A percentile compares a stretch with the other conserved stretches of the same genome.
Evolutionary conservation across 2,888 invertebrate genomes (phyloP).

Genomic region (Macrophya alboannulata): DNA sequence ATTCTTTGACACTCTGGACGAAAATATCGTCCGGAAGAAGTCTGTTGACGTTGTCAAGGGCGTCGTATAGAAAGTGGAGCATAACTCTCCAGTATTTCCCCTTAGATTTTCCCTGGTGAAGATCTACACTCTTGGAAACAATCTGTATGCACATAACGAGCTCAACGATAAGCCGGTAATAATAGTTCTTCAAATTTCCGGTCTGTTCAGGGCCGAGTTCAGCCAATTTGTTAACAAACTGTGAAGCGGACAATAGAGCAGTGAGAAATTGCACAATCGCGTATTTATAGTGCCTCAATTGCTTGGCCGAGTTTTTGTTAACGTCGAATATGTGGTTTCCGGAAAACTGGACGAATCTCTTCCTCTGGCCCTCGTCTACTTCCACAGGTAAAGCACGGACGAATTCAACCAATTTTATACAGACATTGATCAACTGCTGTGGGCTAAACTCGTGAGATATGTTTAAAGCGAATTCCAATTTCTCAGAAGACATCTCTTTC

Average conservation of each 20-base stretch:
- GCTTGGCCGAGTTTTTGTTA: slow-evolving; percentile 86
- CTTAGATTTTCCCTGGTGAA: slow-evolving; percentile 82
- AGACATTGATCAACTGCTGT: slow-evolving; percentile 84
- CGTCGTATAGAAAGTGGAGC: slow-evolving; percentile 89
- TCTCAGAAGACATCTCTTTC: slow-evolving; percentile 71
- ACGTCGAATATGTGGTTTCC: slow-evolving; percentile 84
- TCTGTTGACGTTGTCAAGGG: slow-evolving; percentile 89
- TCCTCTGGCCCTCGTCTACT: slow-evolving; percentile 81
- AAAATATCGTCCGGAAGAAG: slow-evolving; percentile 91
- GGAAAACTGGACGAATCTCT: slow-evolving; percentile 31
- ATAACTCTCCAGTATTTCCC: slow-evolving; percentile 92
- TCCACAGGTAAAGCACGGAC: slow-evolving; percentile 86
- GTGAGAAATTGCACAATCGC: slow-evolving; percentile 89
- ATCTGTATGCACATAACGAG: slow-evolving; percentile 86
- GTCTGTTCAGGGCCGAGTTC: slow-evolving; percentile 81
- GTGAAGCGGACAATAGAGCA: slow-evolving; percentile 85
- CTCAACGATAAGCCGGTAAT: slow-evolving; percentile 87
- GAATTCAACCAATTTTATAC: slow-evolving; percentile 86
- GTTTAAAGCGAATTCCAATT: slow-evolving; percentile 85
- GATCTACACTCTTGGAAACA: slow-evolving; percentile 85
- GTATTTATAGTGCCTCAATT: slow-evolving; percentile 93
- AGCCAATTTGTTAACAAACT: slow-evolving; percentile 87
- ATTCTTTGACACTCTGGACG: slow-evolving; percentile 88
- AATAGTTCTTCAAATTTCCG: slow-evolving; percentile 83
- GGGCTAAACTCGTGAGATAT: slow-evolving; percentile 87